phyloP scores from a whole-genome alignment of 2,113 vertebrate genomes.

The Callorhinus ursinus region DNA sequence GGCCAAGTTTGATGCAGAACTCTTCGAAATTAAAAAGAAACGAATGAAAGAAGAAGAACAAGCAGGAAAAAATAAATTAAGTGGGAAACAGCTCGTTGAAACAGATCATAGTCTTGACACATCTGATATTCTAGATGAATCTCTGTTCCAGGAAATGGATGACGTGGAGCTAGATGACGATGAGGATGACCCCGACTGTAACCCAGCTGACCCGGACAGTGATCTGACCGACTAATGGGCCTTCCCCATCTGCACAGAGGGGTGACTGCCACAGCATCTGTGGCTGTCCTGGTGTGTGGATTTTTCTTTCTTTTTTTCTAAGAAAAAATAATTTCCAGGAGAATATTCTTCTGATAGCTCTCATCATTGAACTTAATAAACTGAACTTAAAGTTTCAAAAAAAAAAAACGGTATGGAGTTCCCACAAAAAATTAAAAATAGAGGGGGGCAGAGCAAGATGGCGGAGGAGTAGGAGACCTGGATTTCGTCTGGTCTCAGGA shows the following conservation, averaged over 20 bases:
- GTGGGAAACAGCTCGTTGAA: conserved; percentile 98
- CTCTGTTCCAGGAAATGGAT: conserved; percentile 98
- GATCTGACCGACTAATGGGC: conserved; percentile 81
- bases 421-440: too few species aligned
- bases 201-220: conserved; percentile 92
- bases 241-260: conserved; percentile 22
- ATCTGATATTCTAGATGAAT: conserved; percentile 98
- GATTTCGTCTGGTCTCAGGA: too few species aligned
- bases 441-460: too few species aligned
- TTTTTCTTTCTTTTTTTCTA: conserved; percentile 79
- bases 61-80: conserved; percentile 93
- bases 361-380: conserved; percentile 86
- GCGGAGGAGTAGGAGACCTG: too few species aligned
- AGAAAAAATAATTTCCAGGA: conserved; percentile 83
- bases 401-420: too few species aligned
- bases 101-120: conserved; percentile 98
- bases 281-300: conserved; percentile 79
- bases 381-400: conserved; percentile 80
- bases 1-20: conserved; percentile 93
- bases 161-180: conserved; percentile 96
- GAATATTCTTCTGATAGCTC: conserved; percentile 86
- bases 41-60: conserved; percentile 97
- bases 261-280: conserved; percentile 87
- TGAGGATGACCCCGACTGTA: conserved; percentile 95
- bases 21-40: conserved; percentile 93